Evolutionary conservation across 2,888 invertebrate genomes (phyloP).

Genomic region (Harmothoe impar): DNA sequence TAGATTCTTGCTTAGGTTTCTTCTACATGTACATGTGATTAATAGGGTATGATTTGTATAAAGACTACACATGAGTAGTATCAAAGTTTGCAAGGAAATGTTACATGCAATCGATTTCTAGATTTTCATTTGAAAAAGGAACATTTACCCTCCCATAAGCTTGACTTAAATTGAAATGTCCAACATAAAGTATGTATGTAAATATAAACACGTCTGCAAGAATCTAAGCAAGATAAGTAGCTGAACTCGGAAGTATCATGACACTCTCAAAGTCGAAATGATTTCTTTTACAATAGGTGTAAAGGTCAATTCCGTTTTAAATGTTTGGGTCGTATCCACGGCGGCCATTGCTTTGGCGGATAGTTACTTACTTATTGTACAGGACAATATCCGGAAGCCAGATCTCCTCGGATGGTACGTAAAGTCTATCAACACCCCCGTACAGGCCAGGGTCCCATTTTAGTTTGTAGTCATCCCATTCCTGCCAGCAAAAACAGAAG

Average conservation of each 20-base stretch:
- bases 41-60: no score
- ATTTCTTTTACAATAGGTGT: not conserved
- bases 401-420: conserved; percentile 93
- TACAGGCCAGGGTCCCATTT: conserved; percentile 97
- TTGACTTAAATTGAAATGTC: no score
- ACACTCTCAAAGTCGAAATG: conserved; percentile 16
- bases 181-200: no score
- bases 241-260: not conserved
- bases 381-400: conserved; percentile 83
- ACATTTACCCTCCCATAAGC: not conserved
- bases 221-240: no score
- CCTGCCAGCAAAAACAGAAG: conserved; percentile 66
- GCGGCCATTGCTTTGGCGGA: not conserved
- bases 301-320: not conserved
- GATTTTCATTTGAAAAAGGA: not conserved
- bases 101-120: not conserved
- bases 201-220: no score
- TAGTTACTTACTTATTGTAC: conserved; percentile 81
- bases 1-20: no score
- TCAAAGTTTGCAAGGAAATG: no score
- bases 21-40: no score
- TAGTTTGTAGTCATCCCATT: conserved; percentile 92
- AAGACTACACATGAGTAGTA: no score
- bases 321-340: no score
- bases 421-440: conserved; percentile 95